Evolutionary conservation across 2,888 invertebrate species (phyloP), one percentile per base, ranked within the genome.

Genomic region (Spatulosminthurus flaviceps): DNA sequence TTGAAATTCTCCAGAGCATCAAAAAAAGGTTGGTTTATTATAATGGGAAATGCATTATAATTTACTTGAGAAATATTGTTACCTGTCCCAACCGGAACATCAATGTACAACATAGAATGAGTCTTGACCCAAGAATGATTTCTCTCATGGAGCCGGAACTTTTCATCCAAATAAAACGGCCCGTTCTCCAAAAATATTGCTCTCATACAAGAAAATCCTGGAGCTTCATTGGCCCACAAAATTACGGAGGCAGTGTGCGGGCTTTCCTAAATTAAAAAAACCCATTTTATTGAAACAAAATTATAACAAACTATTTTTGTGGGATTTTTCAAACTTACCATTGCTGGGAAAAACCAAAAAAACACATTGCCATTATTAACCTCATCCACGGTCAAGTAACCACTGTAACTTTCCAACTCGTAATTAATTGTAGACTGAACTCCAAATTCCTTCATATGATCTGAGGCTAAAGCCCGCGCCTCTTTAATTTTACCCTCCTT

Each of bases 1-100:
- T 41, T 9, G 9, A 13, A 41, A 41, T 41, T 41, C 41, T 41
- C 41, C 13, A 41, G 28, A 28, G 21, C n/a, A n/a, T n/a, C n/a
- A n/a, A n/a, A n/a, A n/a, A n/a, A n/a, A n/a, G n/a, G n/a, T n/a
- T n/a, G n/a, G n/a, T n/a, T n/a, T n/a, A n/a, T n/a, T n/a, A n/a
- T n/a, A n/a, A n/a, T n/a, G n/a, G n/a, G n/a, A n/a, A n/a, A n/a
- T n/a, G n/a, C n/a, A n/a, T 24, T 26, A 69, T 43, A 26, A 70
- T 24, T 21, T 64, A 28, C 51, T 34, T 9, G 22, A 22, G 73
- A 28, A 1, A 1, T 9, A 19, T n/a, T 24, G 16, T 67, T 81
- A 87, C 87, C 87, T 1, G 95, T 93, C 0, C 95, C 95, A 0
- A 95, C 96, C 0, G 97, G 97, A 88, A 95, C 96, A 87, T 97